A percentile compares a stretch with the other conserved stretches of the same genome.
phyloP scores from a whole-genome alignment of 2,113 vertebrate genomes.

The Laterallus jamaicensis region DNA sequence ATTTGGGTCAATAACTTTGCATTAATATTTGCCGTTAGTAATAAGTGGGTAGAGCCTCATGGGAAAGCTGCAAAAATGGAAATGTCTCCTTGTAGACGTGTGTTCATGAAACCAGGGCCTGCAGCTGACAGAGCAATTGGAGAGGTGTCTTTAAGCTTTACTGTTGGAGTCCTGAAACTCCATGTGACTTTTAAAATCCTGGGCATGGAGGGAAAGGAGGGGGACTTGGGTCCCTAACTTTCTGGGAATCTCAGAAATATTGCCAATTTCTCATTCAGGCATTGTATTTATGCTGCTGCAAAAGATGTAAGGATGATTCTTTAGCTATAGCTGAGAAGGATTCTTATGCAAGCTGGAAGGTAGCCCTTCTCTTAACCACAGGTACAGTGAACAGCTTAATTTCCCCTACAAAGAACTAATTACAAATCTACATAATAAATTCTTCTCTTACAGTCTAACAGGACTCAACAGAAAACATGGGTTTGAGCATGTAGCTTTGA shows the following conservation, averaged over 20 bases:
- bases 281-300: background rate
- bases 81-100: constrained; percentile 65
- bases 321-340: background rate
- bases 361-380: background rate
- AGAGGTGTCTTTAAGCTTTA: constrained; percentile 56
- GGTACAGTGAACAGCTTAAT: background rate
- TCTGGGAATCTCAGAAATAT: background rate
- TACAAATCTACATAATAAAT: constrained; percentile 82
- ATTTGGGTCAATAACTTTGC: constrained; percentile 72
- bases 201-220: background rate
- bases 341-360: background rate
- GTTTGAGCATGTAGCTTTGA: constrained; percentile 70
- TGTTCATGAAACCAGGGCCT: constrained; percentile 46
- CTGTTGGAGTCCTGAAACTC: constrained; percentile 36
- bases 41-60: constrained; percentile 58
- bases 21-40: constrained; percentile 72
- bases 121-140: constrained; percentile 70
- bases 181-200: background rate
- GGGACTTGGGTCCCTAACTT: background rate
- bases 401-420: constrained; percentile 80
- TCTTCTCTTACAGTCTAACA: constrained; percentile 30
- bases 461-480: constrained; percentile 59
- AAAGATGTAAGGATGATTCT: background rate
- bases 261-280: background rate
- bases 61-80: constrained; percentile 70